A percentile compares a stretch with the other conserved stretches of the same genome.
phyloP scores from a whole-genome alignment of 2,888 invertebrate species.

The Hedychridium roseum region DNA sequence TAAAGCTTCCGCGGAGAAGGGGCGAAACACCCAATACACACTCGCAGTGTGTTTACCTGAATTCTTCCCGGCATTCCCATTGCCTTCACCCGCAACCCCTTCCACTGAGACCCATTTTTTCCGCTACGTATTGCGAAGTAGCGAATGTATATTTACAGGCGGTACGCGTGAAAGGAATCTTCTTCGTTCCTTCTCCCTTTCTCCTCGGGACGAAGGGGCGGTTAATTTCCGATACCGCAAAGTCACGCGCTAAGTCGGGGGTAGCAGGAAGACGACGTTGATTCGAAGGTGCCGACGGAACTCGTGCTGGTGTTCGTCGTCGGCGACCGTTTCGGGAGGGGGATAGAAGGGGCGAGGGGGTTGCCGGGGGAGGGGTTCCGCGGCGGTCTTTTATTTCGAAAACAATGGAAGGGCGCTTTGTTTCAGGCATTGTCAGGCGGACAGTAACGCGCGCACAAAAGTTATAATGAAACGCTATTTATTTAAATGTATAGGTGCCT shows the following conservation, averaged over 20 bases:
- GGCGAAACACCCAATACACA: background rate
- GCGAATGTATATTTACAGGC: too few species aligned
- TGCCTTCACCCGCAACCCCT: too few species aligned
- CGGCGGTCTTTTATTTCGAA: conserved; percentile 60
- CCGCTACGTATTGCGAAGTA: too few species aligned
- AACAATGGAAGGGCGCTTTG: conserved; percentile 60
- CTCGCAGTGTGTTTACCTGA: too few species aligned
- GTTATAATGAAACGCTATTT: conserved; percentile 63
- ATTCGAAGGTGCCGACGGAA: conserved; percentile 9
- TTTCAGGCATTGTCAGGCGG: conserved; percentile 60
- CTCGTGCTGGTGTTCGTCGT: background rate
- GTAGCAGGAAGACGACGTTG: conserved; percentile 10
- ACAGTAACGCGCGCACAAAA: conserved; percentile 59
- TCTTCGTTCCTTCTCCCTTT: too few species aligned
- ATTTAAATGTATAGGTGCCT: conserved; percentile 59
- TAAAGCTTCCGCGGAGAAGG: conserved; percentile 12
- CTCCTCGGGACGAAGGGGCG: too few species aligned
- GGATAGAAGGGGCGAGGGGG: conserved; percentile 13
- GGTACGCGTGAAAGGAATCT: too few species aligned
- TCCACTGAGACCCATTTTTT: too few species aligned
- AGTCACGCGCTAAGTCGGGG: too few species aligned
- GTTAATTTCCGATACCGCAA: too few species aligned
- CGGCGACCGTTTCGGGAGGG: background rate
- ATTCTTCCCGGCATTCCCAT: too few species aligned
- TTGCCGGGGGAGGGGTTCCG: conserved; percentile 50